Base-by-base conservation (phyloP, 2,888 invertebrate genomes). In the Linnaemya tessellans region DNA sequence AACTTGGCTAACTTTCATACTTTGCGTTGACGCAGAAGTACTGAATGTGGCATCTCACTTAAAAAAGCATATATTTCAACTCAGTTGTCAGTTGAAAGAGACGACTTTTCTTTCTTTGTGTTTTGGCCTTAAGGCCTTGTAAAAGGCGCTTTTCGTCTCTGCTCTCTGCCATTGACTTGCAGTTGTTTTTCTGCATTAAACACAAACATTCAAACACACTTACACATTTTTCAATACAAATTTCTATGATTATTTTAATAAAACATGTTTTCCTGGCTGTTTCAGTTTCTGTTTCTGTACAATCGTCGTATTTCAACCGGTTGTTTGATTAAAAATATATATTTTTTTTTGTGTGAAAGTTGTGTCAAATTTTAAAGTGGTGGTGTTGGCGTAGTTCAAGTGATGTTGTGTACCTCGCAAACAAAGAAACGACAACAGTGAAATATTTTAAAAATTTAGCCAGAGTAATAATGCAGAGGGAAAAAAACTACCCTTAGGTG, bases 311-410 rank as follows among this genome's bases (percentile, higher is more conserved):
- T 43, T 54, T 71, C 13, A 64, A 35, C 20, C 62, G 54, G 62
- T 54, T 70, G 11, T 62, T 71, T 46, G 15, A 60, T 46, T 73
- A 20, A 46, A 35, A 38, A 1, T 71, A 18, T 46, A 18, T 73
- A 3, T 30, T 30, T 30, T 30, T 30, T 30, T 30, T n/a, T 56
- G 38, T 58, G 10, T 49, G 25, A 11, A 11, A 46, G 54, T 64
- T 77, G 56, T 82, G 65, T 83, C 65, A 30, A 30, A 83, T 58
- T 65, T 54, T 49, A 64, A 58, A 82, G 78, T 74, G 67, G 67
- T 77, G 79, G 51, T 82, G 81, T 85, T 85, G 85, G 82, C 85
- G 82, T 82, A 85, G 85, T 85, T 85, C 82, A 85, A 85, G 79
- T 79, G 82, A 68, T 84, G 81, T 78, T 77, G 64, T 49, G 70